A percentile compares a stretch with the other conserved stretches of the same genome.
Conservation (phyloP, 2,113 vertebrate species). For the Vireo altiloquus region DNA sequence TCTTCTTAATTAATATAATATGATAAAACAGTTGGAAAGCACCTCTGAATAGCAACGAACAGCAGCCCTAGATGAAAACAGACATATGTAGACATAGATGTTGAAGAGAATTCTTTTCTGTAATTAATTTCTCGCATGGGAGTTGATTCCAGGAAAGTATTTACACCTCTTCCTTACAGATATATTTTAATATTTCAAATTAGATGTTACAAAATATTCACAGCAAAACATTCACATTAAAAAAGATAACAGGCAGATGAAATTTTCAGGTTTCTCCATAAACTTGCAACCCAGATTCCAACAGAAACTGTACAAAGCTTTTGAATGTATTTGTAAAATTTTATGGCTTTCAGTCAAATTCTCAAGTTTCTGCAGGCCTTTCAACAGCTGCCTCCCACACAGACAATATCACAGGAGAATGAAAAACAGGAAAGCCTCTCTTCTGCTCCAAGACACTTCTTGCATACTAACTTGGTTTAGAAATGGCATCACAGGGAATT, state of each 20-base stretch:
- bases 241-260: neutral
- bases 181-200: neutral
- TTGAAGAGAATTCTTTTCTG: neutral
- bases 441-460: neutral
- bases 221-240: neutral
- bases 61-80: neutral
- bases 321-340: neutral
- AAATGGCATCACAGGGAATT: neutral
- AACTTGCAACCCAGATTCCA: neutral
- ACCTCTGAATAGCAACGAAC: neutral
- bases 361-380: neutral
- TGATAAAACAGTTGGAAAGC: neutral
- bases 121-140: neutral
- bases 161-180: neutral
- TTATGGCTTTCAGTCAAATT: conserved; percentile 24
- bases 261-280: neutral
- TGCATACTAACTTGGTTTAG: neutral
- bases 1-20: conserved; percentile 46
- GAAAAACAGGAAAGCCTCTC: neutral
- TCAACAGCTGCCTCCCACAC: conserved; percentile 10
- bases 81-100: neutral
- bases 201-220: neutral
- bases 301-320: neutral
- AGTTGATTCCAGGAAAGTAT: neutral
- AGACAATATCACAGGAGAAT: neutral